phyloP scores from a whole-genome alignment of 2,113 vertebrate species.

The Melanostigma gelatinosum region DNA sequence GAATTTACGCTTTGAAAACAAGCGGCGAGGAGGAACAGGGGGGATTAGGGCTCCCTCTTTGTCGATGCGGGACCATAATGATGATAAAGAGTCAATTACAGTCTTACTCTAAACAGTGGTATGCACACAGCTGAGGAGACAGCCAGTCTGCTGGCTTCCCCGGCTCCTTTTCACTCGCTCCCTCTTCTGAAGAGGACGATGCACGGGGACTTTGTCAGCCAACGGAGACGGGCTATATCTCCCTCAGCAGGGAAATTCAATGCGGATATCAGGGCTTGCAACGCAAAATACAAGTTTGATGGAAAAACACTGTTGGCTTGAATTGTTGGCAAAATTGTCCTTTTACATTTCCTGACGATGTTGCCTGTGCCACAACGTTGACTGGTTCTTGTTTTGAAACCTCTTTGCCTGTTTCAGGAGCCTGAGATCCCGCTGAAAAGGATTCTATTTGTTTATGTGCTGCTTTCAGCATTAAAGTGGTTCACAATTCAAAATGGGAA shows the following conservation, averaged over 20 bases:
- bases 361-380: conserved; percentile 14
- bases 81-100: conserved; percentile 81
- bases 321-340: conserved; percentile 1
- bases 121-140: conserved; percentile 73
- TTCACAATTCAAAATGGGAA: conserved; percentile 21
- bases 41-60: conserved; percentile 67
- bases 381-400: conserved; percentile 23
- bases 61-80: conserved; percentile 75
- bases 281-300: conserved; percentile 23
- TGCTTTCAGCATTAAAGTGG: conserved; percentile 11
- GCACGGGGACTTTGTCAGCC: conserved; percentile 51
- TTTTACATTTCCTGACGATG: conserved; percentile 13
- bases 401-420: background rate
- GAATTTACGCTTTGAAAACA: conserved; percentile 78
- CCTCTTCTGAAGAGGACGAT: conserved; percentile 56
- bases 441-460: conserved; percentile 30
- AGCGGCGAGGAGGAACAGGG: conserved; percentile 53
- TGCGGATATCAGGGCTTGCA: conserved; percentile 23
- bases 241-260: conserved; percentile 31
- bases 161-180: conserved; percentile 47
- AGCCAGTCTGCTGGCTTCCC: conserved; percentile 71
- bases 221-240: conserved; percentile 22
- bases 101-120: conserved; percentile 77
- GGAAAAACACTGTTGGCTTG: conserved; percentile 19
- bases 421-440: background rate